Percentiles rank a stretch among this genome's conserved stretches.
These are phyloP conservation scores for Drosophila pandora DNA, from an alignment of 1,140 invertebrate species.

Conservation along the genomic window DNA sequence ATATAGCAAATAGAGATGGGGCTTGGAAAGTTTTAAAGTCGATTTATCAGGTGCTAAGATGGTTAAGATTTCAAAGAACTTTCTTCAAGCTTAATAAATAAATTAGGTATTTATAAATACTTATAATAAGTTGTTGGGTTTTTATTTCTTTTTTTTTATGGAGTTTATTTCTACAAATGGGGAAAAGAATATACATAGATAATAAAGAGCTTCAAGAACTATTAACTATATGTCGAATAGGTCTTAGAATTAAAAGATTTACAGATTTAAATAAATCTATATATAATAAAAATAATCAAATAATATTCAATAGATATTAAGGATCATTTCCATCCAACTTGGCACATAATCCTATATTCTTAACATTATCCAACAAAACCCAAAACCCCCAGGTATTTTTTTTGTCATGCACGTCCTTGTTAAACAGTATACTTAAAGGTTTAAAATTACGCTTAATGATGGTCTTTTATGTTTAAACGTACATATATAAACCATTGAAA, in stretches of 20 bases:
- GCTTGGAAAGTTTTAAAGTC: neutral
- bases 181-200: too few relatives aligned
- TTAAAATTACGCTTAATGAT: conserved; percentile 18
- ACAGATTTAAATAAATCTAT: too few relatives aligned
- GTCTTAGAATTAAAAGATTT: too few relatives aligned
- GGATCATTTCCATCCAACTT: too few relatives aligned
- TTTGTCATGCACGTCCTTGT: neutral
- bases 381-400: neutral
- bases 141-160: neutral
- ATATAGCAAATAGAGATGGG: neutral
- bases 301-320: too few relatives aligned
- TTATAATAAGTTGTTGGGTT: neutral
- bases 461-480: neutral
- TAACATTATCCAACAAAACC: neutral
- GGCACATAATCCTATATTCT: too few relatives aligned
- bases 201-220: too few relatives aligned
- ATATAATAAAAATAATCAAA: too few relatives aligned
- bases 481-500: conserved; percentile 30
- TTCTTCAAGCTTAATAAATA: neutral
- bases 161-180: too few relatives aligned
- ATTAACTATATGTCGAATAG: too few relatives aligned
- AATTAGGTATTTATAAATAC: neutral
- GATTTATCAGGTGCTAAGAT: neutral
- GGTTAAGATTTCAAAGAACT: neutral
- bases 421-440: conserved; percentile 2